Conservation (phyloP, 2,888 invertebrate genomes). For the Sarcophaga carnaria region DNA sequence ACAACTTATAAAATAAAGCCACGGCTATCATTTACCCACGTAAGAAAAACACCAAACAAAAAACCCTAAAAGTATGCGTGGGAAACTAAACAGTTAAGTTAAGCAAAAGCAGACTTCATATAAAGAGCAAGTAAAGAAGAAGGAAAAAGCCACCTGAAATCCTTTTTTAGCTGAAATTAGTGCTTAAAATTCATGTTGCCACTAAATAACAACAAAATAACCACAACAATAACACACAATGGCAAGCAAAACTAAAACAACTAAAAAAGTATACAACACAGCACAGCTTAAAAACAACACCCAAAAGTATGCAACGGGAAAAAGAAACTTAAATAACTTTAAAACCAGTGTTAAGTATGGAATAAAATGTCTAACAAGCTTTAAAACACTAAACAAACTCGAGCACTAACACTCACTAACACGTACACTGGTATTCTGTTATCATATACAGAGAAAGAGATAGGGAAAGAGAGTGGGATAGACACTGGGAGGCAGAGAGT, state of each 20-base stretch:
- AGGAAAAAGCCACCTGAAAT: slow-evolving; percentile 10
- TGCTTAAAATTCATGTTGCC: slow-evolving; percentile 50
- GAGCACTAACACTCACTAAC: neutral
- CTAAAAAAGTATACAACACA: slow-evolving; percentile 8
- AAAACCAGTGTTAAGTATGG: slow-evolving; percentile 36
- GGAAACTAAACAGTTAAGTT: neutral
- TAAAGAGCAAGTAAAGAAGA: no score
- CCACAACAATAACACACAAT: slow-evolving; percentile 18
- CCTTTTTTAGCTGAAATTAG: slow-evolving; percentile 38
- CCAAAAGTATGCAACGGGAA: slow-evolving; percentile 53
- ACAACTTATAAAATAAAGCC: slow-evolving; percentile 37
- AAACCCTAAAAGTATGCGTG: neutral
- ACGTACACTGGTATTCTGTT: neutral
- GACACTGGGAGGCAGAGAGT: no score
- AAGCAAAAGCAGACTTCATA: neutral
- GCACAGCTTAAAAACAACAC: slow-evolving; percentile 28
- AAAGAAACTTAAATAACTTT: slow-evolving; percentile 43
- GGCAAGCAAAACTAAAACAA: neutral
- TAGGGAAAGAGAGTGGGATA: no score
- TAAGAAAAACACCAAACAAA: neutral
- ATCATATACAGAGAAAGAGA: neutral
- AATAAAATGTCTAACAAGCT: slow-evolving; percentile 48
- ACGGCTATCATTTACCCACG: slow-evolving; percentile 23
- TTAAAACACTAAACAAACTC: slow-evolving; percentile 38
- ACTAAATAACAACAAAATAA: slow-evolving; percentile 43